Evolutionary conservation across 2,888 invertebrate species (phyloP).

Genomic region (Saturnia pavonia): DNA sequence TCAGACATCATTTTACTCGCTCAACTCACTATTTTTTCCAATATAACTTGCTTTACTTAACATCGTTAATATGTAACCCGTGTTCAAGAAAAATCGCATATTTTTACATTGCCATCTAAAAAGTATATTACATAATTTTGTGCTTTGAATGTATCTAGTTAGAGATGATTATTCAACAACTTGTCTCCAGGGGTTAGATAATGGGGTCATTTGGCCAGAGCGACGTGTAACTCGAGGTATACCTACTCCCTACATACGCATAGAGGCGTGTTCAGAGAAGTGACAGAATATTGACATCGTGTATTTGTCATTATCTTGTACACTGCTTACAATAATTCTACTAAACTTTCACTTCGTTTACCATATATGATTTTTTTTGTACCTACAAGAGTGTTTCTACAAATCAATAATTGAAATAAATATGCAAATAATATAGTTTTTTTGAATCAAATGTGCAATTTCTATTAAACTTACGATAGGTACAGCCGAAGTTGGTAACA

Average conservation of each 20-base stretch:
- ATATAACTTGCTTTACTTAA: slow-evolving; percentile 12
- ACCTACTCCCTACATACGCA: slow-evolving; percentile 40
- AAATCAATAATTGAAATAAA: too few species aligned
- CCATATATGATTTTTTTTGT: too few species aligned
- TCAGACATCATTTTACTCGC: not conserved
- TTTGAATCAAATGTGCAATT: too few species aligned
- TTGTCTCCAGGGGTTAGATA: slow-evolving; percentile 59
- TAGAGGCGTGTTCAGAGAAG: slow-evolving; percentile 62
- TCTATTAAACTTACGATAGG: too few species aligned
- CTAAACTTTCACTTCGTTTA: not conserved
- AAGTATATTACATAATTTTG: slow-evolving; percentile 34
- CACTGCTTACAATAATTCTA: slow-evolving; percentile 34
- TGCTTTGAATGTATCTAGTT: slow-evolving; percentile 41
- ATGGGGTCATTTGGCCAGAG: slow-evolving; percentile 70
- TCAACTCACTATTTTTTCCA: slow-evolving; percentile 4
- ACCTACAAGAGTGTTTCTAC: too few species aligned
- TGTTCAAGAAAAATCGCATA: slow-evolving; percentile 55
- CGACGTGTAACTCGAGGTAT: slow-evolving; percentile 56
- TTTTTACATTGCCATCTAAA: slow-evolving; percentile 43
- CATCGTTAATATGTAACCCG: slow-evolving; percentile 25
- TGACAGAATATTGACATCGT: slow-evolving; percentile 64
- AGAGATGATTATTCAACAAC: slow-evolving; percentile 46
- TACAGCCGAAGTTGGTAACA: too few species aligned
- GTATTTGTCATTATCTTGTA: slow-evolving; percentile 49
- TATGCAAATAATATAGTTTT: too few species aligned